Evolutionary conservation across 2,888 invertebrate species (phyloP), one percentile per base, ranked within the genome.

Genomic region (Unio delphinus): DNA sequence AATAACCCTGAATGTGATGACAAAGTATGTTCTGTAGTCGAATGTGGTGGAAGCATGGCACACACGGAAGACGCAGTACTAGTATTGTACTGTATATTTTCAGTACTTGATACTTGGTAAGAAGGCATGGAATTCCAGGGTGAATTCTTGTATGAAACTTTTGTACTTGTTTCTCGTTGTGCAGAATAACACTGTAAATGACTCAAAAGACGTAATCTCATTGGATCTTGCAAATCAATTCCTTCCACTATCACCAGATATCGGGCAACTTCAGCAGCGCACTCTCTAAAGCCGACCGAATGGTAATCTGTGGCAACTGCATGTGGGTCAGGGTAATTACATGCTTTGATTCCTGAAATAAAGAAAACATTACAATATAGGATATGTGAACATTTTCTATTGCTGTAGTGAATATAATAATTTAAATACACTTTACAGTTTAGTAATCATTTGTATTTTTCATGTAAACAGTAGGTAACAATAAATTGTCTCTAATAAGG

Each of bases 241-340:
- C 98, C 98, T 90, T 98, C 98, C 17, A 96, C 96, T 81, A 96
- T 95, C 81, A 97, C 96, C 75, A 99, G 92, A 91, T 98, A 99
- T 11, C 98, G 93, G 0, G 96, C 96, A 0, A 97, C 97, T 90
- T 99, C 98, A 0, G 97, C 95, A 0, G 96, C 96, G 90, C 98
- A 98, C 89, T 99, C 98, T 60, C 98, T 92, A 92, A 98, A 98
- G 0, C 98, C 98, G 83, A 98, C 96, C 84, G 94, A 96, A 91
- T 98, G 96, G 91, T 98, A 98, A 90, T 98, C 98, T 95, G 97
- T 95, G 18, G 98, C 98, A 8, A 89, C 79, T 11, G 86, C 74
- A 57, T 87, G 86, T 15, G 88, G 86, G 70, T 90, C 89, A 0
- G 83, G 80, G 68, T 84, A 84, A 71, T 87, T 87, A 80, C 88